These are phyloP conservation scores for Sarcoramphus papa DNA, from an alignment of 2,797 vertebrate species.

Conservation along the genomic window DNA sequence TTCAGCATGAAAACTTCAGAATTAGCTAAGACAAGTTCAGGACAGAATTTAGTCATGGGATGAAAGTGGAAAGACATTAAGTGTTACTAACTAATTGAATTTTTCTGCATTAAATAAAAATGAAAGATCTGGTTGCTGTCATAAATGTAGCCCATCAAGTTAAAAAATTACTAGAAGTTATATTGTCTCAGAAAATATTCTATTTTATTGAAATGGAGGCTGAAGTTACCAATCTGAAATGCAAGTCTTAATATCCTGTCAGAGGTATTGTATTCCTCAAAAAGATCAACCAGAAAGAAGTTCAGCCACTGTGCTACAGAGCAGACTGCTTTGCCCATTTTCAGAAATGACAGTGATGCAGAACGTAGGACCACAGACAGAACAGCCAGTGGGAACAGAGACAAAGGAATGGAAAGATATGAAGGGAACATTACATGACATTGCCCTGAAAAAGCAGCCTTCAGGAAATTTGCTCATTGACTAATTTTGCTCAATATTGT, in stretches of 20 bases:
- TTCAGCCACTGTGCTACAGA: neutral
- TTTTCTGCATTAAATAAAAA: conserved; percentile 27
- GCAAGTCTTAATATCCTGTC: neutral
- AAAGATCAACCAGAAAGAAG: neutral
- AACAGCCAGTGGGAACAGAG: neutral
- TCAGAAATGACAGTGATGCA: neutral
- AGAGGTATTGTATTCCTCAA: neutral
- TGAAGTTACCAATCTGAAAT: neutral
- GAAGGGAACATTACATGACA: neutral
- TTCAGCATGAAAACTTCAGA: conserved; percentile 35
- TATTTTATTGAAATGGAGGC: neutral
- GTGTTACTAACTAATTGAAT: conserved; percentile 3
- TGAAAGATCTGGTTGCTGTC: neutral
- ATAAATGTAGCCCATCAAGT: neutral
- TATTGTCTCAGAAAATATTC: neutral
- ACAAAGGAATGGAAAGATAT: neutral
- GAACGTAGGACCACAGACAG: neutral
- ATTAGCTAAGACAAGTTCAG: conserved; percentile 13
- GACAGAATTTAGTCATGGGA: neutral
- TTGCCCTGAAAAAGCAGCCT: neutral
- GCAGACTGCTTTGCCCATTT: neutral
- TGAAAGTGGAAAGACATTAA: conserved; percentile 1
- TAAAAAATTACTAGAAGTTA: neutral
- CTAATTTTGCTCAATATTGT: neutral
- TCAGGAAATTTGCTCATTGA: neutral